Base-by-base conservation (phyloP, 2,797 vertebrate genomes). In the Cuniculus paca region DNA sequence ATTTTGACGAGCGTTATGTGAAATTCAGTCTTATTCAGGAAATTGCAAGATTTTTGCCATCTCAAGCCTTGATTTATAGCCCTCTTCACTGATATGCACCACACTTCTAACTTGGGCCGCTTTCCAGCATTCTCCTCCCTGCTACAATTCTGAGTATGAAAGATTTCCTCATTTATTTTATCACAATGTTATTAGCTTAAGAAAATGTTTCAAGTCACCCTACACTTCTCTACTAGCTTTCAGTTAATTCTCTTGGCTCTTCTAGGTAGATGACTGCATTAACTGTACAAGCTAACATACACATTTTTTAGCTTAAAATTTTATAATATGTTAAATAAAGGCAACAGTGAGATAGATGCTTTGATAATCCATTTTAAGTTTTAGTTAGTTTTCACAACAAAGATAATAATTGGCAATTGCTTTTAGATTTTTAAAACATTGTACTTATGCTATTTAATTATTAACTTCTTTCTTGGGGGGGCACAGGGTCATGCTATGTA, bases 301-400 rank as follows among this genome's bases (percentile, higher is more conserved):
- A 75, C 19, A 90, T 42, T 31, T 8, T 48, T 60, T 90, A 36
- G 36, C 20, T 92, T 83, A 97, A 60, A 90, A 90, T 54, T 82
- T 60, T 56, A 80, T 16, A 81, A 58, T 13, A 70, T 36, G 6
- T 81, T 94, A 91, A 91, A 48, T 80, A 96, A 39, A 13, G 26
- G 8, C 28, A 90, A 42, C 6, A 92, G 9, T 42, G 24, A n/a
- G 31, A 56, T n/a, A n/a, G 31, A 56, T n/a, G 50, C 75, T 58
- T 2, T 28, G 52, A 87, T 20, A 75, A 72, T 39, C 42, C 14
- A 83, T 60, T 28, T 61, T 82, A 48, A 80, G 26, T 50, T n/a
- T 85, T 89, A 79, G 72, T 28, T 72, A 72, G 39, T 77, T 95
- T 65, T 81, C 9, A 77, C 2, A 26, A 90, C 39, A 31, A 78